A percentile compares a stretch with the other conserved stretches of the same genome.
phyloP scores from a whole-genome alignment of 2,113 vertebrate species.

The Etheostoma spectabile region DNA sequence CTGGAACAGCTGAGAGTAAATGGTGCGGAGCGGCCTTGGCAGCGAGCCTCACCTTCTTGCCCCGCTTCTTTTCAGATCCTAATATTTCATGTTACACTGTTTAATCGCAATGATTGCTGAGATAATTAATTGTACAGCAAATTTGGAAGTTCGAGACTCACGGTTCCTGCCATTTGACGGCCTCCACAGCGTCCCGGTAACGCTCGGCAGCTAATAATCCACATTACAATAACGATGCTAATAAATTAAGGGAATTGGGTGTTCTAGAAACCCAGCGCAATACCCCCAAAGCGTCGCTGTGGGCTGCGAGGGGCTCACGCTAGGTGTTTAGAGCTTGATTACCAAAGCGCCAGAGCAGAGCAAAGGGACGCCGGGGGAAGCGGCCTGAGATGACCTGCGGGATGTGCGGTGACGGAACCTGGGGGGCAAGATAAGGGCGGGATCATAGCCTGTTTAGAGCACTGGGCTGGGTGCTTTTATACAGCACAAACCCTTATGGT shows the following conservation, averaged over 20 bases:
- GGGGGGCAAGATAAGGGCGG: constrained; percentile 24
- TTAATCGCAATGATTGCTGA: too few relatives aligned
- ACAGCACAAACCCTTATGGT: constrained; percentile 9
- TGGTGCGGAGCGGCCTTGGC: neutral
- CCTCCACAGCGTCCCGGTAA: constrained; percentile 10
- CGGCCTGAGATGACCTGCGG: constrained; percentile 43
- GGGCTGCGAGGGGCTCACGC: constrained; percentile 35
- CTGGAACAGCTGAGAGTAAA: constrained; percentile 45
- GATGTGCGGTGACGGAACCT: neutral
- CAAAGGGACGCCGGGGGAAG: constrained; percentile 18
- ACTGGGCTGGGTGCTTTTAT: constrained; percentile 12
- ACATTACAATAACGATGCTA: constrained; percentile 79
- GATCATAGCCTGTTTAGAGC: constrained; percentile 27
- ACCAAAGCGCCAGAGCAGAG: constrained; percentile 27
- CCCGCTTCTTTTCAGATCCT: neutral
- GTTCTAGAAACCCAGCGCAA: constrained; percentile 69
- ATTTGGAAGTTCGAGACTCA: too few relatives aligned
- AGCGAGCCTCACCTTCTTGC: constrained; percentile 4
- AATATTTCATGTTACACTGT: too few relatives aligned
- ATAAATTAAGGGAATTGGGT: constrained; percentile 77
- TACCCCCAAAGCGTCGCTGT: constrained; percentile 55
- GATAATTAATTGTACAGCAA: too few relatives aligned
- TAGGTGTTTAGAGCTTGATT: constrained; percentile 57
- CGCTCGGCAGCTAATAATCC: constrained; percentile 74
- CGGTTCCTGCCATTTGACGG: constrained; percentile 18